These are phyloP conservation scores for Spondyliosoma cantharus DNA, from an alignment of 2,797 vertebrate genomes.

Conservation along the genomic window DNA sequence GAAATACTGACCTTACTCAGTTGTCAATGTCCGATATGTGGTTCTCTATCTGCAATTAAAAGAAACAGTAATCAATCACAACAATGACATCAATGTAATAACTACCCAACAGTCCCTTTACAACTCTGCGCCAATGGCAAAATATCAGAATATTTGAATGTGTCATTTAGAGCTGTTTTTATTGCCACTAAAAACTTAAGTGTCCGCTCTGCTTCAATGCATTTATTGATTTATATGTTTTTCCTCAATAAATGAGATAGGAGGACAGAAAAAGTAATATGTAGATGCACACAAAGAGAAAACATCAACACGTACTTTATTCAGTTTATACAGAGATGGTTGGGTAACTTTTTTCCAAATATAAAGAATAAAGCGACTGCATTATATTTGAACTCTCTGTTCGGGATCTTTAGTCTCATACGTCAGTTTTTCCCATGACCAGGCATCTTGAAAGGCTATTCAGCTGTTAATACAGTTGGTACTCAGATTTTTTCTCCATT, in stretches of 20 bases:
- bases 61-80: constrained; percentile 15
- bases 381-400: neutral
- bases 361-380: neutral
- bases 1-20: constrained; percentile 80
- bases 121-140: neutral
- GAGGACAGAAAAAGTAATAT: neutral
- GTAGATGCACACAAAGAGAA: neutral
- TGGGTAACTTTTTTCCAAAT: neutral
- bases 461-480: neutral
- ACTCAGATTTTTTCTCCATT: neutral
- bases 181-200: neutral
- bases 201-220: too few species aligned
- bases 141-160: neutral
- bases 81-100: neutral
- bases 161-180: neutral
- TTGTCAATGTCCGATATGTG: constrained; percentile 86
- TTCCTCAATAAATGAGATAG: neutral
- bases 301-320: neutral
- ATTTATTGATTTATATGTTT: neutral
- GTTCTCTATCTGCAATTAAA: constrained; percentile 81
- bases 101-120: neutral
- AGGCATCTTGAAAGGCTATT: neutral
- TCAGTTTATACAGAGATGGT: neutral
- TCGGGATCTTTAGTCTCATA: neutral
- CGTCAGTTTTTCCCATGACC: neutral